Percentiles rank a stretch among this genome's conserved stretches.
Conservation (phyloP, 2,888 invertebrate species). For the Chymomyza procnemis region DNA sequence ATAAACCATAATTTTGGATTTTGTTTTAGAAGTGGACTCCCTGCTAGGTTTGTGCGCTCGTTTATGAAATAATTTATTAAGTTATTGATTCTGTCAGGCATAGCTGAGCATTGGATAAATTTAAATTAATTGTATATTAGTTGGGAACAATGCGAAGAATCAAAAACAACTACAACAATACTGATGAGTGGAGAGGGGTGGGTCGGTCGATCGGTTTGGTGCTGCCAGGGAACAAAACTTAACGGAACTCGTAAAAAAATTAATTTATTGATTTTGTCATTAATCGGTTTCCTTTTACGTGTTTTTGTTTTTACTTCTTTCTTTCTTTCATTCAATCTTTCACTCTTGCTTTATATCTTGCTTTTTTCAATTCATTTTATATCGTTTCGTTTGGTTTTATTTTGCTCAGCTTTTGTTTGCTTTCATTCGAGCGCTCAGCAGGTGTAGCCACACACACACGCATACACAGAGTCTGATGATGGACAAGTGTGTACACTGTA, state of each 20-base stretch:
- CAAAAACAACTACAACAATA: conserved; percentile 14
- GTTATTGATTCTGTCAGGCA: conserved; percentile 37
- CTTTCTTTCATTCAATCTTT: not conserved
- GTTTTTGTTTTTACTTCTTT: not conserved
- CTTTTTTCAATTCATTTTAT: not conserved
- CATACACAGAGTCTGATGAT: not conserved
- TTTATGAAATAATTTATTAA: conserved; percentile 58
- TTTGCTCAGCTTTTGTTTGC: conserved; percentile 20
- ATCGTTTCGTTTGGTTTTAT: conserved; percentile 6
- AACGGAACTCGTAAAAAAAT: not conserved
- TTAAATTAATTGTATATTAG: conserved; percentile 52
- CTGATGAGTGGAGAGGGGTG: not conserved
- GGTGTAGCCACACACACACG: not conserved
- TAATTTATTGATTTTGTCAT: conserved; percentile 67
- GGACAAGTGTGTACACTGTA: not conserved
- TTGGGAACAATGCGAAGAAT: conserved; percentile 27
- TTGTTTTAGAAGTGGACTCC: conserved; percentile 10
- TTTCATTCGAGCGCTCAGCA: not conserved
- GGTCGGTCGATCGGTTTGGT: too few species aligned
- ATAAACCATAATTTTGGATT: not conserved
- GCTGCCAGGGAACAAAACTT: conserved; percentile 22
- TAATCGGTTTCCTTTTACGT: conserved; percentile 56
- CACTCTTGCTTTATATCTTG: too few species aligned
- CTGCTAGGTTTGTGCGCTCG: conserved; percentile 55
- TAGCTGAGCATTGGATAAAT: conserved; percentile 38